These are phyloP conservation scores for Sebastes schlegelii DNA, from an alignment of 2,113 vertebrate genomes.

Conservation along the genomic window DNA sequence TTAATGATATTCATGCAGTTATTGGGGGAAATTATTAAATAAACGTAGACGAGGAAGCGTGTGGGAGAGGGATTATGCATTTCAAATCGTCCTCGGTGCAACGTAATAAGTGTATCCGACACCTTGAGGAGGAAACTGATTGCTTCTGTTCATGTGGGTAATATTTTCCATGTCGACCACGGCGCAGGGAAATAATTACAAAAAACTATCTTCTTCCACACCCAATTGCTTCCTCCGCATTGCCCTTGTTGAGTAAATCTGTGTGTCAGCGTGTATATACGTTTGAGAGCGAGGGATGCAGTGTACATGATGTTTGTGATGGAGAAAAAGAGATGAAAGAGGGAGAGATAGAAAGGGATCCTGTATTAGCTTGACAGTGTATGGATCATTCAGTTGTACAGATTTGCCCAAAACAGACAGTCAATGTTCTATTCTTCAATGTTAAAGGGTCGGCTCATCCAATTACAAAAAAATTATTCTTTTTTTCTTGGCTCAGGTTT, in stretches of 20 bases:
- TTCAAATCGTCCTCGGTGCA: constrained; percentile 59
- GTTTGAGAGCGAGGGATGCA: neutral
- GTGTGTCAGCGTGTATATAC: neutral
- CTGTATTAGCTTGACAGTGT: neutral
- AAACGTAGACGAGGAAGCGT: constrained; percentile 31
- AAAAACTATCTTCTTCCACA: constrained; percentile 52
- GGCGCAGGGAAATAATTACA: constrained; percentile 51
- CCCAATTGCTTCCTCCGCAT: constrained; percentile 32
- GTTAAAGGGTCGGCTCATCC: neutral
- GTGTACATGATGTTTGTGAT: neutral
- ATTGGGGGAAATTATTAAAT: constrained; percentile 66
- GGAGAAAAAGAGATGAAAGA: neutral
- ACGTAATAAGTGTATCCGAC: constrained; percentile 69
- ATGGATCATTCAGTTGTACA: neutral
- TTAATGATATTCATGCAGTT: constrained; percentile 68
- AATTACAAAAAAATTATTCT: neutral
- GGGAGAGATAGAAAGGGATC: neutral
- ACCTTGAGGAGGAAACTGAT: constrained; percentile 75
- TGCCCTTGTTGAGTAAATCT: constrained; percentile 30
- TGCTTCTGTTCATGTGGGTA: constrained; percentile 71
- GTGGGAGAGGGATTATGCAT: constrained; percentile 68
- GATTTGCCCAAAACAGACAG: neutral
- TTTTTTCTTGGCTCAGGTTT: neutral
- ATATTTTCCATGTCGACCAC: constrained; percentile 60
- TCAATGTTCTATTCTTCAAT: neutral